phyloP scores from a whole-genome alignment of 1,140 invertebrate species.

The Drosophila elegans region DNA sequence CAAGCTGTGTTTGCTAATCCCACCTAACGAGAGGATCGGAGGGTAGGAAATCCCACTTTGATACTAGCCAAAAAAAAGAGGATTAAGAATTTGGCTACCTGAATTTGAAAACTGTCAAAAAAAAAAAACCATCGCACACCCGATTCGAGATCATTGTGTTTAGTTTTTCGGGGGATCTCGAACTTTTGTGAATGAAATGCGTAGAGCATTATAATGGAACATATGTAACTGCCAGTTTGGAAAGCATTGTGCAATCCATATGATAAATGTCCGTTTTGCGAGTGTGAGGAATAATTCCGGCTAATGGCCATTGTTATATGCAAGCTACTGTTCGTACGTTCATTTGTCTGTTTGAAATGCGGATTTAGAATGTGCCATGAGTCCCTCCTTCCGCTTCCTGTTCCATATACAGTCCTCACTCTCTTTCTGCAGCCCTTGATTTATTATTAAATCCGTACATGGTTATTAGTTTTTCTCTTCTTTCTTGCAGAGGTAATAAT shows the following conservation, averaged over 20 bases:
- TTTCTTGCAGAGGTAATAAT: constrained; percentile 67
- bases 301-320: constrained; percentile 36
- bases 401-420: not conserved
- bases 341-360: constrained; percentile 70
- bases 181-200: constrained; percentile 11
- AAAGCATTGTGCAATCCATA: constrained; percentile 40
- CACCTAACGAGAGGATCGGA: constrained; percentile 25
- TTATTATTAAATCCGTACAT: constrained; percentile 81
- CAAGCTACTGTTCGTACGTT: constrained; percentile 22
- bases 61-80: constrained; percentile 10
- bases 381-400: constrained; percentile 19
- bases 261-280: constrained; percentile 49
- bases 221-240: constrained; percentile 64
- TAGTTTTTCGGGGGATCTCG: constrained; percentile 13
- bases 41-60: constrained; percentile 20
- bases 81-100: constrained; percentile 46
- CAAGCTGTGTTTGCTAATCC: constrained; percentile 55
- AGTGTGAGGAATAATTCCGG: constrained; percentile 36
- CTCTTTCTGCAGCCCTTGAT: constrained; percentile 51
- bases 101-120: constrained; percentile 7
- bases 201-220: constrained; percentile 41
- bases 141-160: constrained; percentile 21
- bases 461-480: constrained; percentile 77
- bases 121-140: not conserved
- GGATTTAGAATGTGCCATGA: constrained; percentile 50